A percentile compares a stretch with the other conserved stretches of the same genome.
phyloP scores from a whole-genome alignment of 2,888 invertebrate species.

The Tipula vernalis region DNA sequence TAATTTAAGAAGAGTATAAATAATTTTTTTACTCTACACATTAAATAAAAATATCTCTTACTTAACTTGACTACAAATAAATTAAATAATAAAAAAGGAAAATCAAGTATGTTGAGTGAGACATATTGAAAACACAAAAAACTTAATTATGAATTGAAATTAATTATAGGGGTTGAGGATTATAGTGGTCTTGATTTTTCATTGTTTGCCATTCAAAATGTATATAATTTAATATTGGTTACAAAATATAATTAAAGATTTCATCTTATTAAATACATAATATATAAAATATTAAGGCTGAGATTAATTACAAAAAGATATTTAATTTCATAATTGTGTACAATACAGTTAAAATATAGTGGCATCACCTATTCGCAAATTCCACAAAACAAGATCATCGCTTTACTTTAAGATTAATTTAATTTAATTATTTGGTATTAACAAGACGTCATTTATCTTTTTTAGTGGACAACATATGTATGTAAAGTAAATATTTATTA shows the following conservation, averaged over 20 bases:
- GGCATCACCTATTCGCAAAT: not conserved
- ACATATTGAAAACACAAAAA: not conserved
- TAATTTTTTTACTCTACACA: not conserved
- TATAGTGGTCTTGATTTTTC: not conserved
- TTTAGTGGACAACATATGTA: not conserved
- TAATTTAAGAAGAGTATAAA: not conserved
- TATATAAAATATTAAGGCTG: not conserved
- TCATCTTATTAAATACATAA: not conserved
- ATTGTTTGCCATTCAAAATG: not conserved
- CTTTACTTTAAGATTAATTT: not conserved
- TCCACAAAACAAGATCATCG: not conserved
- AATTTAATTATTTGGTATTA: not conserved
- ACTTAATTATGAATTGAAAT: not conserved
- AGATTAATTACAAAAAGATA: not conserved
- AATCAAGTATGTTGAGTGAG: not conserved
- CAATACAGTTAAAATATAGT: not conserved
- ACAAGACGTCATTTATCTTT: not conserved
- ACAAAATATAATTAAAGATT: not conserved
- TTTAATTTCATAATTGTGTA: not conserved
- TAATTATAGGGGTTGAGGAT: not conserved
- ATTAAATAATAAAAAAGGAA: not conserved
- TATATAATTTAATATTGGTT: not conserved
- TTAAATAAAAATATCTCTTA: not conserved
- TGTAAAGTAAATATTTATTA: not conserved
- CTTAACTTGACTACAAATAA: not conserved